Conservation (phyloP, 2,113 vertebrate genomes). For the Anthoscopus minutus region DNA sequence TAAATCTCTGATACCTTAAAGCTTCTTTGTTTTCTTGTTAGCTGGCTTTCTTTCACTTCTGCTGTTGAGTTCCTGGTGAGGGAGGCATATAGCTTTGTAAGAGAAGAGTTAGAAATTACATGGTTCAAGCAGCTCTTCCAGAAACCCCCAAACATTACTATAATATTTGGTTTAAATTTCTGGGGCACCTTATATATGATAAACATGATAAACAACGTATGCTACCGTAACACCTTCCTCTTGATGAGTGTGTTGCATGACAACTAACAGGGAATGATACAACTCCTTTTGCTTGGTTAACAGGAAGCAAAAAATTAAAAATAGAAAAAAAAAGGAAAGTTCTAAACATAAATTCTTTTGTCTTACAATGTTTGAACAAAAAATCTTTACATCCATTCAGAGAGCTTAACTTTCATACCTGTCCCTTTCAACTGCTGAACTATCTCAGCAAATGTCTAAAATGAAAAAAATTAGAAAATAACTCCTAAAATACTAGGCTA, state of each 20-base stretch:
- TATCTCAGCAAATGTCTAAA: not conserved
- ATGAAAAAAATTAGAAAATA: not conserved
- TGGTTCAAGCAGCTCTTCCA: not conserved
- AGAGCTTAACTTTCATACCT: not conserved
- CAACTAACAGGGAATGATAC: not conserved
- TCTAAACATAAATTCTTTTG: not conserved
- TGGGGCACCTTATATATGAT: too few relatives aligned
- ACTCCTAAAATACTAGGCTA: not conserved
- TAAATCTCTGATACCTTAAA: not conserved
- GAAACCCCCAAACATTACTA: not conserved
- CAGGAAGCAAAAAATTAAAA: not conserved
- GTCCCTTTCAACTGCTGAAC: not conserved
- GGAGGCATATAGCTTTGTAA: not conserved
- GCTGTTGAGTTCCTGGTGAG: not conserved
- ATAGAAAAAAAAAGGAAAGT: not conserved
- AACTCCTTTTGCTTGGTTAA: not conserved
- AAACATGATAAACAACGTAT: not conserved
- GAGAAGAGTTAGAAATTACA: not conserved
- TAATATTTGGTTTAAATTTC: not conserved
- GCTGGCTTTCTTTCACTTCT: not conserved
- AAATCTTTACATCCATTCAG: not conserved
- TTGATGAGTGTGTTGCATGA: not conserved
- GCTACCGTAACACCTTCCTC: not conserved
- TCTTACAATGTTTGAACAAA: not conserved
- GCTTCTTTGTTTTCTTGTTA: not conserved